Evolutionary conservation across 2,113 vertebrate species (phyloP).

Genomic region (Chlorodrepanis virens): DNA sequence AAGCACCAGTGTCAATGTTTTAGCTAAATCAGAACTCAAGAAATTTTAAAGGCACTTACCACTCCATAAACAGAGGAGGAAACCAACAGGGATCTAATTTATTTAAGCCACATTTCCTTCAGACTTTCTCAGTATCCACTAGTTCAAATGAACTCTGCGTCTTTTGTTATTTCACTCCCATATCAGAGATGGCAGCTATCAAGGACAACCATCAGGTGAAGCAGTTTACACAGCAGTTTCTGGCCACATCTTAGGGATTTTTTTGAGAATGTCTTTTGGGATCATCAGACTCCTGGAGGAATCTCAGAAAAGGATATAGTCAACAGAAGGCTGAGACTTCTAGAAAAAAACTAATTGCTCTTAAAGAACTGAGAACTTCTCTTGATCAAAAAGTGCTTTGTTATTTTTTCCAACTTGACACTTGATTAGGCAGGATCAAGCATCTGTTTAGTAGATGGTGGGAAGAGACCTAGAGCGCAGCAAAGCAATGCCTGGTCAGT

Average conservation of each 20-base stretch:
- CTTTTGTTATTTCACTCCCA: neutral
- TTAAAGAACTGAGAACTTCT: neutral
- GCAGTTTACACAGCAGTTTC: neutral
- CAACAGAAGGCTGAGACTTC: neutral
- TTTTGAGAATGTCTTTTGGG: neutral
- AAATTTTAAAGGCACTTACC: neutral
- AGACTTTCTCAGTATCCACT: neutral
- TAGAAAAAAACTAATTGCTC: neutral
- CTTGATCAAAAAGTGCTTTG: neutral
- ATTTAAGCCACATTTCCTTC: neutral
- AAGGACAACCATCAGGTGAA: neutral
- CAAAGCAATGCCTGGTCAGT: neutral
- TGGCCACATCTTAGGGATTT: neutral
- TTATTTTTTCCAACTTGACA: neutral
- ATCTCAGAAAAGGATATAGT: neutral
- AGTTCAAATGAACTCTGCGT: neutral
- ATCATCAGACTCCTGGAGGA: neutral
- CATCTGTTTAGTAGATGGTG: neutral
- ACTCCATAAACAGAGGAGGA: neutral
- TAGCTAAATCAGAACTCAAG: neutral
- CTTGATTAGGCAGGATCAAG: neutral
- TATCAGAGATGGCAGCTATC: neutral
- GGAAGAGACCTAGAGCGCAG: neutral
- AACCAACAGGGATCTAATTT: neutral
- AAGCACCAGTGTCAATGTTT: neutral